Base-by-base conservation (phyloP, 2,888 invertebrate species). In the Imbricaverruca yamaguchii region DNA sequence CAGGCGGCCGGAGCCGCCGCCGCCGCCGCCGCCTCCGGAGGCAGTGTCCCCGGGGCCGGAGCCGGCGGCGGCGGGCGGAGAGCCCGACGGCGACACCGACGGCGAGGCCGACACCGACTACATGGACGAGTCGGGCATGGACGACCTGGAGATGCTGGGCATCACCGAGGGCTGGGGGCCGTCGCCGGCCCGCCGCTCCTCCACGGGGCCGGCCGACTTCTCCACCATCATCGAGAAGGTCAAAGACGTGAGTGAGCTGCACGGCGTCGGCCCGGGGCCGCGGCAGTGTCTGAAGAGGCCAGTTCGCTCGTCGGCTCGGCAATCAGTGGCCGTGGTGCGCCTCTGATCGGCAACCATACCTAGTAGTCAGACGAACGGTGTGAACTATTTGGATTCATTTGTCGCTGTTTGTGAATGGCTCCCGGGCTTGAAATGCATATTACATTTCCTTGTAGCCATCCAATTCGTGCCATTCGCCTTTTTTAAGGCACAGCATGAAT, bases 211-310 rank as follows among this genome's bases (percentile, higher is more conserved):
- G 23, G 59, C 79, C 57, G 95, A 96, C 87, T 96, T 96, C 88
- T 94, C 95, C 69, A 93, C 94, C 57, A 96, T 95, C 85, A 94
- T 96, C 86, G 94, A 95, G 87, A 94, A 93, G 90, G 96, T 96
- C 81, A 96, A 96, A 90, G 95, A 96, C 89, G 95, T 95, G 89
- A 91, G 93, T 91, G 2, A 11, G 7, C 53, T 8, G 4, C 4
- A 39, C 39, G 39, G 39, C 39, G 39, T 1, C 39, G 39, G 39
- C 39, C 39, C 1, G 39, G 39, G 2, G 1, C 4, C 2, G 39
- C 39, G 2, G 39, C 39, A 39, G 39, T 39, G 39, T 39, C 39
- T 39, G 39, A 39, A 39, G 39, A 39, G 4, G 39, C 39, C 39
- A 39, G 39, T 39, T 39, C 39, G 39, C 39, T 39, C 39, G 39